Evolutionary conservation across 2,113 vertebrate genomes (phyloP).

Genomic region (Rhineura floridana): DNA sequence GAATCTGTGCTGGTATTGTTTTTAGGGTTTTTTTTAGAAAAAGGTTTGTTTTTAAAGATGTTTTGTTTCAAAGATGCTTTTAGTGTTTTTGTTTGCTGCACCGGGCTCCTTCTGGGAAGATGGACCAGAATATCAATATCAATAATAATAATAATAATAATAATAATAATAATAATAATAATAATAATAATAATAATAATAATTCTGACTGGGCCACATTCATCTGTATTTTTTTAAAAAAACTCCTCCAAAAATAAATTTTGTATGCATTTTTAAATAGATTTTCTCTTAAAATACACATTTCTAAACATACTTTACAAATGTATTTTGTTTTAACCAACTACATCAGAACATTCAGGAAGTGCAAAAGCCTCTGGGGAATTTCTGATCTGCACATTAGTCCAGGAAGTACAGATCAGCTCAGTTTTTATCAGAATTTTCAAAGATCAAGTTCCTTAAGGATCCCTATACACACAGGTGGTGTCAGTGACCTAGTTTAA

Average conservation of each 20-base stretch:
- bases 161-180: no score
- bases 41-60: no score
- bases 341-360: neutral
- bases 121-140: no score
- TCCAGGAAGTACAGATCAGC: neutral
- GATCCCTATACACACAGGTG: neutral
- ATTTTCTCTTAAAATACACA: neutral
- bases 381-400: neutral
- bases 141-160: no score
- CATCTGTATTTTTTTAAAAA: neutral
- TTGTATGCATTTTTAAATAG: neutral
- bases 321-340: neutral
- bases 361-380: neutral
- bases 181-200: no score
- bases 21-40: no score
- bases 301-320: neutral
- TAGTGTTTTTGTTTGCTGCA: no score
- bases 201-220: neutral
- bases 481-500: neutral
- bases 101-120: no score
- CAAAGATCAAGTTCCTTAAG: neutral
- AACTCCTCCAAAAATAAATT: no score
- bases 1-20: no score
- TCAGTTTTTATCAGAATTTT: neutral
- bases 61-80: no score